A percentile compares a stretch with the other conserved stretches of the same genome.
Evolutionary conservation across 2,113 vertebrate species (phyloP).

Genomic region (Pontoporia blainvillei): DNA sequence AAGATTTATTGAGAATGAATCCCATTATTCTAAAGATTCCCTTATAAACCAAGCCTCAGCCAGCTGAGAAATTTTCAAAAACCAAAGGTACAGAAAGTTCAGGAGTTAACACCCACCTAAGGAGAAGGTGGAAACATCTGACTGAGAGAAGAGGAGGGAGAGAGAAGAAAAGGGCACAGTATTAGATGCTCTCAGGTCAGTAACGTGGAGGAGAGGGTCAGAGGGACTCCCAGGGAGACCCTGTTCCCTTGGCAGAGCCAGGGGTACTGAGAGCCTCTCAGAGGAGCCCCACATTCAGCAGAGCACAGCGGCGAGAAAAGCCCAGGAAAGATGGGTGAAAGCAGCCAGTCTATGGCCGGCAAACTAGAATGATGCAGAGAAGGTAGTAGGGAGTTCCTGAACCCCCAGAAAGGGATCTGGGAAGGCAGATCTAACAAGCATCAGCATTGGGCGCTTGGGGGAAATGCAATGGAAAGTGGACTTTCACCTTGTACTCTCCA

Average conservation of each 20-base stretch:
- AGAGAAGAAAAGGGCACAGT: not conserved
- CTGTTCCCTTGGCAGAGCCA: not conserved
- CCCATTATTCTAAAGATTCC: not conserved
- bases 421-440: not conserved
- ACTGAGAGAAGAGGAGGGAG: not conserved
- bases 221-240: not conserved
- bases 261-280: not conserved
- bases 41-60: not conserved
- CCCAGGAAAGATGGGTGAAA: not conserved
- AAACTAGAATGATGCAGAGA: not conserved
- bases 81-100: not conserved
- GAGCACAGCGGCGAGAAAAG: not conserved
- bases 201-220: not conserved
- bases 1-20: not conserved
- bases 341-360: not conserved
- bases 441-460: not conserved
- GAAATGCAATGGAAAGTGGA: not conserved
- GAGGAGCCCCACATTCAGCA: not conserved
- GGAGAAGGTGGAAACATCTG: not conserved
- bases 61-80: not conserved
- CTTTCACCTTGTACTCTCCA: not conserved
- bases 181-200: not conserved
- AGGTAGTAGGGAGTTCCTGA: not conserved
- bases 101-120: not conserved
- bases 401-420: not conserved